A percentile compares a stretch with the other conserved stretches of the same genome.
Conservation (phyloP, 1,140 invertebrate species). For the Bombus ignitus region DNA sequence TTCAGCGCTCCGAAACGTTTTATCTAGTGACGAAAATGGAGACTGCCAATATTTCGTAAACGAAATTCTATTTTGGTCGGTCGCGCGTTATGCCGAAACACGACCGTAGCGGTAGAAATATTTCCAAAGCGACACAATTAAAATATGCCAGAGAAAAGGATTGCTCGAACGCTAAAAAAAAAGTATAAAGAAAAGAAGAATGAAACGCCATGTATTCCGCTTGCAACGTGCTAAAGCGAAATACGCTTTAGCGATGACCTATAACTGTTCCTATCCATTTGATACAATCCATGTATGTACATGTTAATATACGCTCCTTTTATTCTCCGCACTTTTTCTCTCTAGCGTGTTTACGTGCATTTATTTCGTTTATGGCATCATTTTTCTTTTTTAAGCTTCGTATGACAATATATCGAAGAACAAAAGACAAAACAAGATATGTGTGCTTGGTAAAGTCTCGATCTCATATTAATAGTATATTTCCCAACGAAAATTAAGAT, state of each 20-base stretch:
- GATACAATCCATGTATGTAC: slow-evolving; percentile 8
- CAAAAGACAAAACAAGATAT: neutral
- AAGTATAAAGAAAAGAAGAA: neutral
- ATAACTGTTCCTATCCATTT: neutral
- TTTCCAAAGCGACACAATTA: neutral
- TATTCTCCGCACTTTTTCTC: neutral
- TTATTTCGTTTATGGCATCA: neutral
- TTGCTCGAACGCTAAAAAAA: neutral
- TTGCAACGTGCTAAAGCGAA: neutral
- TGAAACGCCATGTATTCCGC: neutral
- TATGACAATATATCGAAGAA: neutral
- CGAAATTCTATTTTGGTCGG: slow-evolving; percentile 26
- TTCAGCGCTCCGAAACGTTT: slow-evolving; percentile 14
- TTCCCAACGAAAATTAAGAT: too few relatives aligned
- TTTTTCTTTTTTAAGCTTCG: neutral
- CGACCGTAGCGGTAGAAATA: neutral
- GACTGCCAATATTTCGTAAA: slow-evolving; percentile 31
- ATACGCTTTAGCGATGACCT: neutral
- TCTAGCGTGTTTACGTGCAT: neutral
- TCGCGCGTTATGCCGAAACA: slow-evolving; percentile 1
- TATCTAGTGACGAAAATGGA: slow-evolving; percentile 14
- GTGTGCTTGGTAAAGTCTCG: too few relatives aligned
- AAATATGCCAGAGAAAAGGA: neutral
- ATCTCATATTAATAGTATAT: too few relatives aligned
- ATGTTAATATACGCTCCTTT: neutral